phyloP scores from a whole-genome alignment of 1,140 invertebrate genomes.

The Camponotus floridanus region DNA sequence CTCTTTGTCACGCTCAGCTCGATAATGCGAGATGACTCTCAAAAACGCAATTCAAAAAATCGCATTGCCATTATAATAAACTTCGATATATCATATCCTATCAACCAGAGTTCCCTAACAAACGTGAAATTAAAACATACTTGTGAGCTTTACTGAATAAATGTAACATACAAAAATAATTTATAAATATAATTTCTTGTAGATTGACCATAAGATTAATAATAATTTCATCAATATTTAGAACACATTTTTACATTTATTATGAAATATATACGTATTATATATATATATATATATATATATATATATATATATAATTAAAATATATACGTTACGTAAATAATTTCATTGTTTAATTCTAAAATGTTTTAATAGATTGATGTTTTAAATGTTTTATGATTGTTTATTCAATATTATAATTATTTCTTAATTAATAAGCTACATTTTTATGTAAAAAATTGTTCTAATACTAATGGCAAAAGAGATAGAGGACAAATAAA shows the following conservation, averaged over 20 bases:
- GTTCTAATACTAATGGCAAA: background rate
- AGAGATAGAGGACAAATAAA: background rate
- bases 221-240: background rate
- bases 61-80: constrained; percentile 48
- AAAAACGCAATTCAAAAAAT: constrained; percentile 63
- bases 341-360: background rate
- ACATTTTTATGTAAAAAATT: background rate
- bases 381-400: no score
- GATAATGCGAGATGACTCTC: constrained; percentile 60
- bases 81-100: background rate
- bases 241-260: background rate
- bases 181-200: background rate
- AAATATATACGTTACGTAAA: background rate
- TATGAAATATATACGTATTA: background rate
- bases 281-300: no score
- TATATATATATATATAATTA: no score
- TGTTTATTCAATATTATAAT: background rate
- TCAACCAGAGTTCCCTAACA: constrained; percentile 3
- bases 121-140: background rate
- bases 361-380: background rate
- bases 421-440: background rate
- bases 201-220: background rate
- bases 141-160: background rate
- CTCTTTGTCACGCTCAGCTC: constrained; percentile 67
- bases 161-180: background rate